A percentile compares a stretch with the other conserved stretches of the same genome.
Conservation (phyloP, 2,797 vertebrate species). For the Tenualosa ilisha region DNA sequence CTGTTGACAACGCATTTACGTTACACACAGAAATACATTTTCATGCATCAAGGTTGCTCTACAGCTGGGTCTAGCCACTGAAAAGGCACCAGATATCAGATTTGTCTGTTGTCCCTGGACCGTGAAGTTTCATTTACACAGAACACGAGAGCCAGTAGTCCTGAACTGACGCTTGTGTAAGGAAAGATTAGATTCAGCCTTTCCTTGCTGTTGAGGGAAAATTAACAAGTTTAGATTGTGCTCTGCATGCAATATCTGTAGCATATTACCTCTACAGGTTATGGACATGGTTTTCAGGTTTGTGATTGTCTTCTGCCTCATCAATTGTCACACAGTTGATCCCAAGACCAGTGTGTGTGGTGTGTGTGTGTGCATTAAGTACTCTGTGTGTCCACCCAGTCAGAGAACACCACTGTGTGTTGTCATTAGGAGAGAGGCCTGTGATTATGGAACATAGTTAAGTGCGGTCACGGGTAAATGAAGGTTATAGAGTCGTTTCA, state of each 20-base stretch:
- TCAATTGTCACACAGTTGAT: too few relatives aligned
- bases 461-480: conserved; percentile 35
- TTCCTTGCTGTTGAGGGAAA: neutral
- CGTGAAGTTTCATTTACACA: conserved; percentile 4
- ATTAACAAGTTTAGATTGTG: neutral
- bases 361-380: neutral
- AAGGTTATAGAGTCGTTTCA: conserved; percentile 45
- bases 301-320: too few relatives aligned
- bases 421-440: conserved; percentile 42
- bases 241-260: neutral
- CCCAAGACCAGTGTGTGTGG: neutral
- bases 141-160: neutral
- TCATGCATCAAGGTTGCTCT: too few relatives aligned
- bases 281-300: neutral
- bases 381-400: neutral
- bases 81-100: neutral
- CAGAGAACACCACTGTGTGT: conserved; percentile 10
- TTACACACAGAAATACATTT: too few relatives aligned
- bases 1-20: too few relatives aligned
- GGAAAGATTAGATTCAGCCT: neutral
- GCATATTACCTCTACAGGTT: neutral
- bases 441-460: conserved; percentile 45
- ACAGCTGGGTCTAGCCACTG: too few relatives aligned
- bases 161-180: neutral
- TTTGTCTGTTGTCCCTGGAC: neutral